Percentiles rank a stretch among this genome's conserved stretches.
phyloP scores from a whole-genome alignment of 1,140 invertebrate genomes.

The Schmidtea mediterranea region DNA sequence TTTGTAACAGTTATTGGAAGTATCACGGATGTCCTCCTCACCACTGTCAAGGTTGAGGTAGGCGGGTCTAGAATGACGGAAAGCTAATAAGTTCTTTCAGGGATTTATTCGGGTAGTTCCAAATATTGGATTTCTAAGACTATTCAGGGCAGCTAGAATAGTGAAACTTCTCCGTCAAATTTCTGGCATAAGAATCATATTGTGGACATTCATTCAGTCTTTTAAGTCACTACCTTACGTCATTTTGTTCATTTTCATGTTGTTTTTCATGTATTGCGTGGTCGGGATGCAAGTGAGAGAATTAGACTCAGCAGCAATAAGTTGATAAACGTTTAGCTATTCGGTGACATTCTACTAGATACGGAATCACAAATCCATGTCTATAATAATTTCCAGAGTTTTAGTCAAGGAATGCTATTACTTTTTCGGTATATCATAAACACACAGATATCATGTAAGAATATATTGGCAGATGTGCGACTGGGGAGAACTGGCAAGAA shows the following conservation, averaged over 20 bases:
- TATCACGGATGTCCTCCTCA: constrained; percentile 87
- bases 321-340: constrained; percentile 16
- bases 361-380: constrained; percentile 59
- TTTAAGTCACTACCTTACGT: constrained; percentile 99
- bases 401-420: constrained; percentile 87
- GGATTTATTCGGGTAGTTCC: constrained; percentile 35
- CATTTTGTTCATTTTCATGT: constrained; percentile 95
- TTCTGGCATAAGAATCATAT: constrained; percentile 89
- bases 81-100: constrained; percentile 30
- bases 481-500: constrained; percentile 92
- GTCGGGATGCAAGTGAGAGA: constrained; percentile 84
- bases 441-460: not conserved
- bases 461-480: constrained; percentile 49
- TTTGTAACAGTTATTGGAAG: constrained; percentile 96
- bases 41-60: constrained; percentile 47
- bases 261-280: constrained; percentile 99
- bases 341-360: constrained; percentile 79
- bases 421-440: constrained; percentile 60
- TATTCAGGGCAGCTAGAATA: constrained; percentile 90
- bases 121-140: constrained; percentile 83
- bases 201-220: constrained; percentile 99
- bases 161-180: constrained; percentile 95
- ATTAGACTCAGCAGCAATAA: too few relatives aligned
- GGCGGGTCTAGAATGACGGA: too few relatives aligned
- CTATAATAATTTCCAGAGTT: constrained; percentile 98